Percentiles rank a stretch among this genome's conserved stretches.
Conservation (phyloP, 2,797 vertebrate genomes). For the Huso huso region DNA sequence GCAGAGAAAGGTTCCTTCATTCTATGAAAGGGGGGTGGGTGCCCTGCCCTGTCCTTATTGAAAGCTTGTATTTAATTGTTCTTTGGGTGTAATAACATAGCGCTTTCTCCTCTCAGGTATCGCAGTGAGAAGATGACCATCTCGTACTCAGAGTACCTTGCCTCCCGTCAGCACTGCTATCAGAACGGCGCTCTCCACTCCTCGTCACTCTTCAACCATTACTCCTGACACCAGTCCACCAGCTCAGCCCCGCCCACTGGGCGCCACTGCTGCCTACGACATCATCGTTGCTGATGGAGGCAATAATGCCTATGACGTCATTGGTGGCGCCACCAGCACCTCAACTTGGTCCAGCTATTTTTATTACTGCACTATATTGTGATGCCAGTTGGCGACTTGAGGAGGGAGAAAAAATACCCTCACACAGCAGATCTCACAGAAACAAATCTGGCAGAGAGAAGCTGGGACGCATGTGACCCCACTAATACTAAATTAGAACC, state of each 20-base stretch:
- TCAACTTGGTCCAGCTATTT: conserved; percentile 78
- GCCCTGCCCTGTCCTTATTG: too few relatives aligned
- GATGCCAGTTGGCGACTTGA: too few relatives aligned
- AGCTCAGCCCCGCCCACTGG: conserved; percentile 64
- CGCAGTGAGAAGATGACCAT: conserved; percentile 78
- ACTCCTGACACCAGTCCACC: conserved; percentile 77
- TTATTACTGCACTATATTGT: conserved; percentile 76
- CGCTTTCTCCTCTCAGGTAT: conserved; percentile 48
- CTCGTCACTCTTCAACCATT: conserved; percentile 75
- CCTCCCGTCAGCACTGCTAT: conserved; percentile 69
- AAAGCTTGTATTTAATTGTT: too few relatives aligned
- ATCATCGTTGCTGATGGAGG: conserved; percentile 62
- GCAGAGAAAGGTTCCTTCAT: too few relatives aligned
- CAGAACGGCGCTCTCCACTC: conserved; percentile 73
- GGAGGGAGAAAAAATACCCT: too few relatives aligned
- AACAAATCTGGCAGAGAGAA: too few relatives aligned
- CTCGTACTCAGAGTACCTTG: conserved; percentile 72
- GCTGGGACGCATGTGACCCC: too few relatives aligned
- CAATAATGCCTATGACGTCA: conserved; percentile 21
- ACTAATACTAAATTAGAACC: too few relatives aligned
- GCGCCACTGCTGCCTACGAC: conserved; percentile 50
- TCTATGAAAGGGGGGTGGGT: too few relatives aligned
- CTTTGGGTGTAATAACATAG: not conserved
- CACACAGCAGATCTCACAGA: too few relatives aligned
- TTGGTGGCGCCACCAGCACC: conserved; percentile 69